These are phyloP conservation scores for Microctonus aethiopoides DNA, from an alignment of 2,888 invertebrate genomes.

Conservation along the genomic window DNA sequence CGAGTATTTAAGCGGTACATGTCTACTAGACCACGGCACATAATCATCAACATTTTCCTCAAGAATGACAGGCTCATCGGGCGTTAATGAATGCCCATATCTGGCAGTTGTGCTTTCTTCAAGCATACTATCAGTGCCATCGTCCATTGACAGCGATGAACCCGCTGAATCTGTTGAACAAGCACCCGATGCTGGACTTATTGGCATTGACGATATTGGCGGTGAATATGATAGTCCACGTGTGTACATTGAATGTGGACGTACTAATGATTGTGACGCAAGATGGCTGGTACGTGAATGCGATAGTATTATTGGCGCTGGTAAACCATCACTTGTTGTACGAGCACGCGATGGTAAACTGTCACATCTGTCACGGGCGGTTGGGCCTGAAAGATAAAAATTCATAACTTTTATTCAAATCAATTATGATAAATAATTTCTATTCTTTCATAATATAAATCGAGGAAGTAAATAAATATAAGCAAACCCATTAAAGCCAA, in stretches of 20 bases:
- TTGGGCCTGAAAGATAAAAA: conserved; percentile 57
- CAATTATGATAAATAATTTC: not conserved
- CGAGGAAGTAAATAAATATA: not conserved
- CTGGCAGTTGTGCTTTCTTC: conserved; percentile 60
- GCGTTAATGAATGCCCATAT: conserved; percentile 71
- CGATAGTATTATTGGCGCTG: conserved; percentile 57
- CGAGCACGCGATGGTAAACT: conserved; percentile 83
- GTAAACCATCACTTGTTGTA: conserved; percentile 73
- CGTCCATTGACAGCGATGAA: conserved; percentile 76
- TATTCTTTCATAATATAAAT: not conserved
- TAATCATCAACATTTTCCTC: conserved; percentile 75
- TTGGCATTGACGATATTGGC: conserved; percentile 70
- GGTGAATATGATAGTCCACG: conserved; percentile 69
- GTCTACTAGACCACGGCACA: conserved; percentile 59
- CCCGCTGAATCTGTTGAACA: conserved; percentile 77
- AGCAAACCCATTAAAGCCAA: conserved; percentile 43
- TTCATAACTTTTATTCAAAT: not conserved
- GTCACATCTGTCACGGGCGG: conserved; percentile 80
- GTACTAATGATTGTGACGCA: conserved; percentile 65
- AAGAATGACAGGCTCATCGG: conserved; percentile 74
- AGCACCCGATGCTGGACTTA: conserved; percentile 73
- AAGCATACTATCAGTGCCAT: conserved; percentile 69
- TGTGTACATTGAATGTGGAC: conserved; percentile 68
- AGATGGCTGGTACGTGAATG: conserved; percentile 65
- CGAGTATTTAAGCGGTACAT: conserved; percentile 62